phyloP scores from a whole-genome alignment of 2,113 vertebrate genomes.

The Anarrhichthys ocellatus region DNA sequence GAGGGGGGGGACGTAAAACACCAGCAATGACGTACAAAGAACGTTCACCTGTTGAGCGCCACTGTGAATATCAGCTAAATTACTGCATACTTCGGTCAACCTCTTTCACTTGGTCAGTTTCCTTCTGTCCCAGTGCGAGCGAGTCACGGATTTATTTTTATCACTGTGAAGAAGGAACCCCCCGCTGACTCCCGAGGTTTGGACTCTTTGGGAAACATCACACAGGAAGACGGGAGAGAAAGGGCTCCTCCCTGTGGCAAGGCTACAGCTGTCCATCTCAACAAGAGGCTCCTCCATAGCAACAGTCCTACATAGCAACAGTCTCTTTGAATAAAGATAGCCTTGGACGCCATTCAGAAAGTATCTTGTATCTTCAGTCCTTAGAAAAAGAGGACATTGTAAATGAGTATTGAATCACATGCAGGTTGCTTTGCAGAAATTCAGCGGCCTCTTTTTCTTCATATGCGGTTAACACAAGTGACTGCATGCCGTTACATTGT shows the following conservation, averaged over 20 bases:
- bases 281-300: conserved; percentile 81
- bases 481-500: neutral
- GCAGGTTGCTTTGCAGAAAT: conserved; percentile 14
- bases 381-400: conserved; percentile 52
- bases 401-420: conserved; percentile 15
- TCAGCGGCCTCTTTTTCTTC: conserved; percentile 10
- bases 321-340: conserved; percentile 77
- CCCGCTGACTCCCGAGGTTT: conserved; percentile 38
- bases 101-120: conserved; percentile 44
- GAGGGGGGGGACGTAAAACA: neutral
- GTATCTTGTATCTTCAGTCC: conserved; percentile 43
- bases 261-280: conserved; percentile 67
- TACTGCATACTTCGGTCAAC: conserved; percentile 24
- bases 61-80: neutral
- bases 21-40: neutral
- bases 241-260: conserved; percentile 83
- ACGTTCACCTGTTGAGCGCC: conserved; percentile 17
- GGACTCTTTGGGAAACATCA: conserved; percentile 40
- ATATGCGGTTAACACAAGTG: conserved; percentile 18
- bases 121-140: conserved; percentile 14
- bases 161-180: conserved; percentile 42
- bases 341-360: conserved; percentile 69
- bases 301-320: conserved; percentile 86
- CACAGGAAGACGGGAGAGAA: conserved; percentile 63
- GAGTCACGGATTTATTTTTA: conserved; percentile 61